Evolutionary conservation across 1,140 invertebrate species (phyloP).

Genomic region (Phortica variegata): DNA sequence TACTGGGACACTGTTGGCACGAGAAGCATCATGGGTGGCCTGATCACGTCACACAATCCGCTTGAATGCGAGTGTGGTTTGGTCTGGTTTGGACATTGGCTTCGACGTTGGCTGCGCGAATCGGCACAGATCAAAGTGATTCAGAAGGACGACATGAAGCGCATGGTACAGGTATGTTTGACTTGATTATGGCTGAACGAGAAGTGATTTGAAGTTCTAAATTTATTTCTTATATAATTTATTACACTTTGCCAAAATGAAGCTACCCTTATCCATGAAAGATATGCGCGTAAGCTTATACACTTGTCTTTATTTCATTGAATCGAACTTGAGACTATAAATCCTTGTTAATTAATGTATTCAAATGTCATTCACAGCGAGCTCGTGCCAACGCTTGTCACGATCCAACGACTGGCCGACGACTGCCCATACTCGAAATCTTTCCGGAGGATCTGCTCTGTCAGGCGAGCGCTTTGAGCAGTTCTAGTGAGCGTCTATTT

Average conservation of each 20-base stretch:
- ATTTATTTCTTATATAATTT: conserved; percentile 31
- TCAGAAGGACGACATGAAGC: conserved; percentile 53
- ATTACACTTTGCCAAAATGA: conserved; percentile 8
- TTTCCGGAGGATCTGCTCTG: conserved; percentile 73
- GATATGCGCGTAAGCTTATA: conserved; percentile 52
- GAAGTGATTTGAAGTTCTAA: conserved; percentile 1
- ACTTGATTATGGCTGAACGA: neutral
- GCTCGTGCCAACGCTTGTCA: conserved; percentile 66
- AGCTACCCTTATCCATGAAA: conserved; percentile 48
- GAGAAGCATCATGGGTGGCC: conserved; percentile 67
- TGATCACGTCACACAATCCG: conserved; percentile 80
- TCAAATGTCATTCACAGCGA: conserved; percentile 21
- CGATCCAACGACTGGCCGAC: conserved; percentile 63
- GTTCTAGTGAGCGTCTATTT: conserved; percentile 56
- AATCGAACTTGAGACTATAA: neutral
- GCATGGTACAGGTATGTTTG: conserved; percentile 54
- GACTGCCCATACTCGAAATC: conserved; percentile 69
- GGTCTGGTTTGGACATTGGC: conserved; percentile 86
- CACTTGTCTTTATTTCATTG: neutral
- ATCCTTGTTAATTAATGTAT: neutral
- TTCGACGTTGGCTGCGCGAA: conserved; percentile 79
- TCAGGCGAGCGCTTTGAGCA: conserved; percentile 73
- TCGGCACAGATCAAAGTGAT: conserved; percentile 61
- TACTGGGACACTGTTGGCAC: conserved; percentile 83
- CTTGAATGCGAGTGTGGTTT: conserved; percentile 84